Evolutionary conservation across 1,140 invertebrate species (phyloP).

Genomic region (Megathymus violae): DNA sequence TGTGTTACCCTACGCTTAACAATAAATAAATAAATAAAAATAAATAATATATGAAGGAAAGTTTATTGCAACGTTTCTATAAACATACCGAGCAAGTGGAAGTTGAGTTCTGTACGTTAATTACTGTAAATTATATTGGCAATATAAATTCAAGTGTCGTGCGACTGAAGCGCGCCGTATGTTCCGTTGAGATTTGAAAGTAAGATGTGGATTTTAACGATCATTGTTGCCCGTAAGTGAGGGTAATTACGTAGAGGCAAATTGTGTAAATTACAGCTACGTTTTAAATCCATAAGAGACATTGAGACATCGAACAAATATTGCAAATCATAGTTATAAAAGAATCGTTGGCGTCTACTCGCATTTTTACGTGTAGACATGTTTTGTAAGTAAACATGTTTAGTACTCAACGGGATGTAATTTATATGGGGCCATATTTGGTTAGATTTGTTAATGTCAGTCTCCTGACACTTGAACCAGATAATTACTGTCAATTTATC

Average conservation of each 20-base stretch:
- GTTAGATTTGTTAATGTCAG: no score
- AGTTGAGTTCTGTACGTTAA: conserved; percentile 7
- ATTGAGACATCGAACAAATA: background rate
- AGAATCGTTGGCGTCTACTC: background rate
- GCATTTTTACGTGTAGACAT: background rate
- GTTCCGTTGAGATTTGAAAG: conserved; percentile 41
- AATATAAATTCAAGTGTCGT: conserved; percentile 31
- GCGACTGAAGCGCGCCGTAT: conserved; percentile 24
- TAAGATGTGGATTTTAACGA: conserved; percentile 39
- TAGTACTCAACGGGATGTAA: no score
- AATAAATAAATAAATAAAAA: background rate
- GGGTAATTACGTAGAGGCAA: conserved; percentile 40
- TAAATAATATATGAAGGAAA: conserved; percentile 22
- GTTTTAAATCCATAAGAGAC: conserved; percentile 34
- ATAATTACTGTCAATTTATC: no score
- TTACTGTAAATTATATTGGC: conserved; percentile 27
- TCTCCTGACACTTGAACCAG: no score
- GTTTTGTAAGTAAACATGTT: background rate
- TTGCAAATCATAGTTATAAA: background rate
- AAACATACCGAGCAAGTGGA: conserved; percentile 21
- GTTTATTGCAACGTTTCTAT: conserved; percentile 14
- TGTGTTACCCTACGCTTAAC: no score
- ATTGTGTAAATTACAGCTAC: conserved; percentile 32
- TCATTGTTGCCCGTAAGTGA: conserved; percentile 39
- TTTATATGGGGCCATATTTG: no score